phyloP scores from a whole-genome alignment of 2,888 invertebrate genomes.

The Machimus atricapillus region DNA sequence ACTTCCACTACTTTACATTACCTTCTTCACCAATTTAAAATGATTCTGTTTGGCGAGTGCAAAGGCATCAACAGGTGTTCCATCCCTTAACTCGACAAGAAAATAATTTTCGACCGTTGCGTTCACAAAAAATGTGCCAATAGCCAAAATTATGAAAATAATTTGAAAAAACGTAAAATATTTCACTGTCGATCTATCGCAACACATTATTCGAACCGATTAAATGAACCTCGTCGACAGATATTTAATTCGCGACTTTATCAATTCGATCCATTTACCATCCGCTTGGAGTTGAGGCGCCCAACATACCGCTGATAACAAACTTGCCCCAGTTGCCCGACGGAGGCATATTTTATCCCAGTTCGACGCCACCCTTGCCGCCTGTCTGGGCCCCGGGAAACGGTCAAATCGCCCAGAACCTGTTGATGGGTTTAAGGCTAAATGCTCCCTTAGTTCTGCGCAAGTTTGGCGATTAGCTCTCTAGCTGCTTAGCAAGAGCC shows the following conservation, averaged over 20 bases:
- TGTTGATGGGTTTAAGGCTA: not conserved
- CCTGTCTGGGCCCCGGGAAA: not conserved
- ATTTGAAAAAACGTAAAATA: not conserved
- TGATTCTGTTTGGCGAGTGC: slow-evolving; percentile 2
- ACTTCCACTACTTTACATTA: not conserved
- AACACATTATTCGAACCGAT: not conserved
- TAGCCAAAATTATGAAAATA: not conserved
- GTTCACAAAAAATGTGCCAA: not conserved
- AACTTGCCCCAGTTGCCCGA: not conserved
- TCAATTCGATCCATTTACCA: not conserved
- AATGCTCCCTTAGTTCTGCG: not conserved
- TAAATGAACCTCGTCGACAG: not conserved
- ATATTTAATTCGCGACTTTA: not conserved
- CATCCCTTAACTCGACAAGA: slow-evolving; percentile 5
- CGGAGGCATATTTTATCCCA: not conserved
- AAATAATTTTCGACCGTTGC: not conserved
- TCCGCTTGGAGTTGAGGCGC: not conserved
- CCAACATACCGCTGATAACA: not conserved
- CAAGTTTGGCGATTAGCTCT: slow-evolving; percentile 3
- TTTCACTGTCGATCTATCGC: not conserved
- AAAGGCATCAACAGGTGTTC: not conserved
- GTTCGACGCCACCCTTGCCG: not conserved
- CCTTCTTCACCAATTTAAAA: not conserved
- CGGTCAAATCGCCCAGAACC: not conserved
- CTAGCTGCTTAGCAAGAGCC: not conserved